Evolutionary conservation across 1,140 invertebrate species (phyloP).

Genomic region (Helicoverpa armigera): DNA sequence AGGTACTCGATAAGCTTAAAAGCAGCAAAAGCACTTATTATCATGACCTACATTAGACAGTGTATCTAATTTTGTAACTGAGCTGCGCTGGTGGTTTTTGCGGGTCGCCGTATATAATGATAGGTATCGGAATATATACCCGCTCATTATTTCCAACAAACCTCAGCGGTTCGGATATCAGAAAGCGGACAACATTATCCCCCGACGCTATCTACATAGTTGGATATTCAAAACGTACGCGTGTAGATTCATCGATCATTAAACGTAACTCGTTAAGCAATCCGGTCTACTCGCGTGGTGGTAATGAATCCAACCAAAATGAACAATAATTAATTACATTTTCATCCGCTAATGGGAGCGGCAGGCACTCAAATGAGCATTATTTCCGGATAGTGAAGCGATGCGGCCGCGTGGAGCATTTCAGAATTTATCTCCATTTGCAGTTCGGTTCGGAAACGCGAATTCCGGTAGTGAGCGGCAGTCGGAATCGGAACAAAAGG

Average conservation of each 20-base stretch:
- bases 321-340: slow-evolving; percentile 69
- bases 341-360: slow-evolving; percentile 60
- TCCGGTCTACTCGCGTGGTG: slow-evolving; percentile 53
- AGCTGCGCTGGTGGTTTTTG: slow-evolving; percentile 9
- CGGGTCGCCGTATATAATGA: not conserved
- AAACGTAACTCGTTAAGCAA: slow-evolving; percentile 54
- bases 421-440: slow-evolving; percentile 70
- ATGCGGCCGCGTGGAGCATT: slow-evolving; percentile 53
- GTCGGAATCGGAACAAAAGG: slow-evolving; percentile 66
- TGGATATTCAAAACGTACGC: slow-evolving; percentile 11
- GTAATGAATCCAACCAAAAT: slow-evolving; percentile 62
- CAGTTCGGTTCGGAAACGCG: slow-evolving; percentile 65
- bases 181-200: slow-evolving; percentile 11
- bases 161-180: slow-evolving; percentile 3
- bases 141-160: slow-evolving; percentile 23
- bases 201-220: slow-evolving; percentile 5
- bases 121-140: slow-evolving; percentile 8
- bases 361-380: slow-evolving; percentile 60
- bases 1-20: slow-evolving; percentile 20
- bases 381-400: slow-evolving; percentile 61
- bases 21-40: slow-evolving; percentile 13
- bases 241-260: slow-evolving; percentile 54
- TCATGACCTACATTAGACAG: slow-evolving; percentile 10
- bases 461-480: slow-evolving; percentile 60
- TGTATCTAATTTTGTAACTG: not conserved